Evolutionary conservation across 2,797 vertebrate genomes (phyloP), one percentile per base, ranked within the genome.

Genomic region (Pangasius mekongensis): DNA sequence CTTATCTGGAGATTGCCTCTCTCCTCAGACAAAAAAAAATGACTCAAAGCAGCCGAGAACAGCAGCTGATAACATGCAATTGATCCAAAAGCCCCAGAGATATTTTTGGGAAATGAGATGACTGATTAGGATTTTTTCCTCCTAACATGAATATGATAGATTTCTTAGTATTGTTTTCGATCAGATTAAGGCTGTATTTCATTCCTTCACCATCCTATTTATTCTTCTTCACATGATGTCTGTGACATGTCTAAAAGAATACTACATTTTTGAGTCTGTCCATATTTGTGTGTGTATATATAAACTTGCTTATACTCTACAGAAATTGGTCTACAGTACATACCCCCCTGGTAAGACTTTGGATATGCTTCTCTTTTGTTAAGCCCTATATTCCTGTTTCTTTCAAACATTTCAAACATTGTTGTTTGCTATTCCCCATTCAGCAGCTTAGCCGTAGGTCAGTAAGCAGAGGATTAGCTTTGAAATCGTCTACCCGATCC

Each of bases 391-490:
- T 77, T 86, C 66, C 30, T 56, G 49, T 87, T 58, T 36, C 47
- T 36, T 73, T 49, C 64, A 62, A 43, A 43, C 43, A 43, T 43
- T 43, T 43, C 43, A 6, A 43, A n/a, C 10, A 47, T 36, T 27
- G 67, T n/a, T 56, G 78, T 64, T 39, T 30, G 78, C 78, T 83
- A 71, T 73, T 87, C 78, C 78, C 67, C 10, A 6, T 27, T 73
- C 78, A 49, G 54, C 39, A 62, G 27, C 43, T 69, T 62, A 83
- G 66, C 86, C 2, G 43, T 60, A 49, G 80, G 69, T 76, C 87
- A 84, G 33, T 52, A 74, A 87, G n/a, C 69, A 64, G 30, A n/a
- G 9, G 43, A 71, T 87, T 69, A 81, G 30, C 77, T 81, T 60
- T 60, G 78, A 76, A 83, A 87, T 27, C 20, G 11, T 66, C n/a